Base-by-base conservation (phyloP, 2,888 invertebrate species). In the Lithophane leautieri region DNA sequence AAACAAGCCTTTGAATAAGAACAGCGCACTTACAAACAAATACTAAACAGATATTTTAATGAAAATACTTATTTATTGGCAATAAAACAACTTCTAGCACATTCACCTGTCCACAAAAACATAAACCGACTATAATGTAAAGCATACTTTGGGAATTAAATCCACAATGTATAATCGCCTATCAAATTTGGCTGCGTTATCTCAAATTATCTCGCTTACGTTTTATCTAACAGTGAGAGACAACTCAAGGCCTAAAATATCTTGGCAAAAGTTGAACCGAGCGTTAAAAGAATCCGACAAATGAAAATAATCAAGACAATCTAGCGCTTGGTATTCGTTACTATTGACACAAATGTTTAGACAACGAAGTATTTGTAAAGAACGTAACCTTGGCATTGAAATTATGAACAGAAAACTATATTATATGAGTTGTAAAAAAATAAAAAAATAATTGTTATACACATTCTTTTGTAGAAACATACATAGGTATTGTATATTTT, bases 211-310 rank as follows among this genome's bases (percentile, higher is more conserved):
- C 92, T 90, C 79, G 81, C 83, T 87, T 75, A 86, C 84, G 89
- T 90, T 92, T 92, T 92, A 94, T 94, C 93, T 93, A 87, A 88
- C 79, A 86, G 77, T 66, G 74, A 82, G 79, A 86, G 91, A 92
- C 93, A 90, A 81, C 82, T 92, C 93, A 94, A 94, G 94, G 94
- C 65, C 70, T 73, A 25, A 62, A 50, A 77, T 90, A 91, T 92
- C 91, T 92, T 90, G 89, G 86, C 89, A 88, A 84, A 84, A 85
- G 86, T 76, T 69, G 19, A 80, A 75, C 60, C 22, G 16, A 61
- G 14, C 56, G 44, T 40, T 68, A 72, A 65, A 61, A 63, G 25
- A 62, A 79, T 68, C n/a, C 1, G 54, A 73, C 66, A 71, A 73
- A 71, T 68, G 44, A 84, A 76, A 79, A 76, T 78, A 68, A 78